Conservation (phyloP, 2,888 invertebrate species). For the Lasioglossum leucozonium region DNA sequence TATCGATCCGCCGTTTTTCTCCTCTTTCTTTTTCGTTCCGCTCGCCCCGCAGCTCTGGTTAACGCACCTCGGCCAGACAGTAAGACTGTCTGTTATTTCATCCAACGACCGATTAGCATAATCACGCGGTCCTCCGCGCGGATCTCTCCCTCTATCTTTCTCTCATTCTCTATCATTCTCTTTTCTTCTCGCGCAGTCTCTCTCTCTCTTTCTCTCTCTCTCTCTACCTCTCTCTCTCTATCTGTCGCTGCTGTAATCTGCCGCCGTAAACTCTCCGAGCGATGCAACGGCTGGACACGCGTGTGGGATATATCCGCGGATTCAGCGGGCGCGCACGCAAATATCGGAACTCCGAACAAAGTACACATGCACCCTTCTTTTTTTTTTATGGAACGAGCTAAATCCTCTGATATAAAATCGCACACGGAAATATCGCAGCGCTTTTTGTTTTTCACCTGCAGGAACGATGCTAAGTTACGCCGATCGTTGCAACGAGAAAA, state of each 20-base stretch:
- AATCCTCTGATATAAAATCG: neutral
- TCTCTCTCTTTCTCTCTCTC: neutral
- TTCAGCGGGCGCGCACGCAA: neutral
- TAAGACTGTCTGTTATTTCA: slow-evolving; percentile 60
- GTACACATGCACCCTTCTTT: neutral
- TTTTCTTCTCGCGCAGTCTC: neutral
- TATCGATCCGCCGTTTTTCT: slow-evolving; percentile 41
- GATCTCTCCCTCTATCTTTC: slow-evolving; percentile 24
- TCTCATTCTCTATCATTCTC: neutral
- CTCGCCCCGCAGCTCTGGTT: slow-evolving; percentile 24
- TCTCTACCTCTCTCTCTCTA: neutral
- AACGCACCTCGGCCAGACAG: slow-evolving; percentile 39
- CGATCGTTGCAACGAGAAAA: neutral
- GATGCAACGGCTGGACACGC: slow-evolving; percentile 50
- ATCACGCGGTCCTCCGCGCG: slow-evolving; percentile 59
- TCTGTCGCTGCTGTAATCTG: slow-evolving; percentile 37
- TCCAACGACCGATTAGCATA: slow-evolving; percentile 64
- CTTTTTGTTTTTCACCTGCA: slow-evolving; percentile 8
- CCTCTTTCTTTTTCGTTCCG: neutral
- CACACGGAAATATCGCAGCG: neutral
- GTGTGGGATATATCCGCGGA: slow-evolving; percentile 36
- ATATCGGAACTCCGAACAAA: slow-evolving; percentile 24
- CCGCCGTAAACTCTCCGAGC: slow-evolving; percentile 39
- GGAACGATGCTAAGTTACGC: slow-evolving; percentile 18
- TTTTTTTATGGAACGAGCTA: slow-evolving; percentile 6